These are phyloP conservation scores for Prinia subflava DNA, from an alignment of 2,113 vertebrate genomes.

Conservation along the genomic window DNA sequence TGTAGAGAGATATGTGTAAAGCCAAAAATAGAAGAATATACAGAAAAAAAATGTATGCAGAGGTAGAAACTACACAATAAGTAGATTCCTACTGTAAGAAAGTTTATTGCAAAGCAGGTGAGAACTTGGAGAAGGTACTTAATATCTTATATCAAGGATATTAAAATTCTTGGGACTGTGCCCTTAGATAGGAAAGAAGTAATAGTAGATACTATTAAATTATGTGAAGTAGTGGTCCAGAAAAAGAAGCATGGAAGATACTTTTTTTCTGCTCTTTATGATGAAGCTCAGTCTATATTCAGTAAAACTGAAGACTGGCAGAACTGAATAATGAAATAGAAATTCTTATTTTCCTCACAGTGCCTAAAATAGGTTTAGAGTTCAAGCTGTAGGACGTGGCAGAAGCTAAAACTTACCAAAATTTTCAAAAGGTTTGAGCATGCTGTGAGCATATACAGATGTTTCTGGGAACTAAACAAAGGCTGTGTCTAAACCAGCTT, in stretches of 20 bases:
- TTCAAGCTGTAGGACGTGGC: background rate
- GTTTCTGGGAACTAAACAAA: background rate
- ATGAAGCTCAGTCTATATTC: accelerated
- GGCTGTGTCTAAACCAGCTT: background rate
- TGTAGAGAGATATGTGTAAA: background rate
- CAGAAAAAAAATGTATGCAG: background rate
- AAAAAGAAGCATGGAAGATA: background rate
- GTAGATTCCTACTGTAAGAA: background rate
- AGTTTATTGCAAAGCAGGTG: background rate
- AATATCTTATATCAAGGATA: background rate
- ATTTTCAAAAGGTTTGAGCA: background rate
- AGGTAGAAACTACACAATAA: background rate
- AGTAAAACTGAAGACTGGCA: background rate
- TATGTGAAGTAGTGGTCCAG: background rate
- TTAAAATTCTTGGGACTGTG: background rate
- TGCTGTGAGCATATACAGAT: background rate
- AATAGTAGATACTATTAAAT: background rate
- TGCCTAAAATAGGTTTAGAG: background rate
- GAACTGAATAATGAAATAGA: background rate
- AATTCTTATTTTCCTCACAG: background rate
- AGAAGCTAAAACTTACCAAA: background rate
- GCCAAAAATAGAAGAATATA: background rate
- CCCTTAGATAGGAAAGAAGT: background rate
- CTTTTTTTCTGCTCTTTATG: background rate
- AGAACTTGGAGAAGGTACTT: accelerated